Conservation (phyloP, 2,888 invertebrate species). For the Enoplolaimus lenunculus region DNA sequence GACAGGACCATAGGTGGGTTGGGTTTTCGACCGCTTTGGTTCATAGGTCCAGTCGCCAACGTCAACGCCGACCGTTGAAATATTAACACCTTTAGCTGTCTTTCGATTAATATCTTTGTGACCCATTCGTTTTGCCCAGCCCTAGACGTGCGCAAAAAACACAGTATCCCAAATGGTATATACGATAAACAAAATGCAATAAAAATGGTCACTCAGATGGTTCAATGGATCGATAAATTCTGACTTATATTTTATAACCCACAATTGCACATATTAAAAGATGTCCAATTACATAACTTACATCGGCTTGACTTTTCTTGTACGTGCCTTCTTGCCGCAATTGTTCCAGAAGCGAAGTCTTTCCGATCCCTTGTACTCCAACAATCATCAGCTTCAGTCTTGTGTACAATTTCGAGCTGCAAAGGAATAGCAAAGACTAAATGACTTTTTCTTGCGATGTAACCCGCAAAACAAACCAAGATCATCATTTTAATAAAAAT, state of each 20-base stretch:
- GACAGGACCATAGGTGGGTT: conserved; percentile 59
- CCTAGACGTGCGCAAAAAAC: conserved; percentile 47
- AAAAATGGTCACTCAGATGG: too few species aligned
- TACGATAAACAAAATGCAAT: too few species aligned
- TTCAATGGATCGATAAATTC: too few species aligned
- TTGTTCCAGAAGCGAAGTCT: conserved; percentile 71
- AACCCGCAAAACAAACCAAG: too few species aligned
- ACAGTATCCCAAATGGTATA: too few species aligned
- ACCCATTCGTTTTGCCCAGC: conserved; percentile 89
- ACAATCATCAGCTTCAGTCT: conserved; percentile 64
- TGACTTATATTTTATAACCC: conserved; percentile 1
- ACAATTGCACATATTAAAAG: conserved; percentile 9
- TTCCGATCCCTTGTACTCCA: conserved; percentile 59
- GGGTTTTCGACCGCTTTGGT: conserved; percentile 31
- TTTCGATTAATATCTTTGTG: conserved; percentile 65
- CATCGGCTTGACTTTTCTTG: conserved; percentile 55
- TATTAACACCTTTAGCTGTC: conserved; percentile 60
- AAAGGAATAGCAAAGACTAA: conserved; percentile 21
- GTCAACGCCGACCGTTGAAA: conserved; percentile 94
- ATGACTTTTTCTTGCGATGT: neutral
- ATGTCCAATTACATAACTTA: conserved; percentile 36
- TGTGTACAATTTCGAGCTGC: conserved; percentile 69
- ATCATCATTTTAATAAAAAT: too few species aligned
- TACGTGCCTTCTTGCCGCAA: conserved; percentile 69
- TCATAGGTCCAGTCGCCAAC: conserved; percentile 88